These are phyloP conservation scores for Hiodon tergisus DNA, from an alignment of 2,113 vertebrate species.

Conservation along the genomic window DNA sequence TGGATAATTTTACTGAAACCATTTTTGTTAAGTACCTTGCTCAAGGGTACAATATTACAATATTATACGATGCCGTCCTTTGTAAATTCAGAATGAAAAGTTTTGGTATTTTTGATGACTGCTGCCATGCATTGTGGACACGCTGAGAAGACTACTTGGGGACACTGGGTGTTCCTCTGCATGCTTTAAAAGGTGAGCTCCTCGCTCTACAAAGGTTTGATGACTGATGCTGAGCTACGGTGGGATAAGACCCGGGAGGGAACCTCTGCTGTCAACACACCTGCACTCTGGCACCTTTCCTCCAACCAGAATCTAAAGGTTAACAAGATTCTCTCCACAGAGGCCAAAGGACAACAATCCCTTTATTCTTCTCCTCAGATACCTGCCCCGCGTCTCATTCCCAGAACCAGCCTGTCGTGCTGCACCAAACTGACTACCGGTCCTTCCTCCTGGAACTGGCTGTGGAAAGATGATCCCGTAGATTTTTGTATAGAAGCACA, in stretches of 20 bases:
- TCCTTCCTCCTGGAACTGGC: slow-evolving; percentile 29
- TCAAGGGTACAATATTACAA: no score
- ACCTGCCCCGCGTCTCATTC: slow-evolving; percentile 43
- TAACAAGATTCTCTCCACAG: slow-evolving; percentile 54
- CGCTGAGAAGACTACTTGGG: no score
- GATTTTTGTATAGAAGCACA: slow-evolving; percentile 31
- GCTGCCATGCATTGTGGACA: no score
- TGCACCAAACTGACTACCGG: slow-evolving; percentile 40
- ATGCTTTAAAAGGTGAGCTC: neutral
- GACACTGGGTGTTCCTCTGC: neutral
- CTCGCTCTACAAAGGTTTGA: neutral
- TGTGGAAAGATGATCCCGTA: slow-evolving; percentile 31
- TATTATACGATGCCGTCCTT: no score
- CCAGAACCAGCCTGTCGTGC: slow-evolving; percentile 42
- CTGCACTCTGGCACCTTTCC: slow-evolving; percentile 44
- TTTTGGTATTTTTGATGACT: no score
- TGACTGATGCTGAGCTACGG: neutral
- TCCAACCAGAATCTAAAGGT: slow-evolving; percentile 52
- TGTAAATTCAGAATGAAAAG: neutral
- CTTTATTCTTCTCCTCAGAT: slow-evolving; percentile 49
- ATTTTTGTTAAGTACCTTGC: no score
- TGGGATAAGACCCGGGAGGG: neutral
- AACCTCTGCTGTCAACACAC: slow-evolving; percentile 33
- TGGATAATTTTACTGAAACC: no score
- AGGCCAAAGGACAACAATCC: slow-evolving; percentile 49